Base-by-base conservation (phyloP, 1,140 invertebrate species). In the Bombus sibiricus region DNA sequence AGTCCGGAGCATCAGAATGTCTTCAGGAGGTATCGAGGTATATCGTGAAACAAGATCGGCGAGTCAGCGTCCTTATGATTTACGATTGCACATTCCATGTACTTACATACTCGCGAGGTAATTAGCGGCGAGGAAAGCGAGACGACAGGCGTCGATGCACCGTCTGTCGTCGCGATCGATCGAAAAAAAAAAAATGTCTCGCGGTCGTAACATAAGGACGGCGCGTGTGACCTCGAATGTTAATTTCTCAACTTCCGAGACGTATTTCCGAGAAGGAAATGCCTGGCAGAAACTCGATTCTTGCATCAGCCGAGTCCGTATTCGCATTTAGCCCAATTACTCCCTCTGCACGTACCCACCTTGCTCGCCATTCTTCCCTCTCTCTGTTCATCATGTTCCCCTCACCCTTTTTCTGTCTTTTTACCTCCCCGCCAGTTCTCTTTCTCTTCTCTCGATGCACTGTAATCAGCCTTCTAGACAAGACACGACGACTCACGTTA, bases 221-320 rank as follows among this genome's bases (percentile, higher is more conserved):
- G 53, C n/a, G 53, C 28, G 18, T 18, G 15, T 18, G n/a, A 73
- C 22, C 47, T 47, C 80, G 66, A 81, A 69, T 41, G 62, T 59
- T 57, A 47, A 82, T 75, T 57, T 68, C 53, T 47, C 22, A 2
- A 34, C 43, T 89, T 81, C 68, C 80, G 80, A 75, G 57, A 71
- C 47, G 73, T 41, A 32, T 71, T 53, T 83, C 81, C 74, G 53
- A 39, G 74, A 81, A 81, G 84, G 68, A 89, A 89, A 89, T 89
- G 84, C 72, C 34, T 28, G 62, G 10, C 81, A 57, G 69, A 76
- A 64, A 59, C 71, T 79, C 71, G 80, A 83, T 86, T 89, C 80
- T 89, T 89, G 88, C 88, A 83, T 89, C 88, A 89, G 88, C 81
- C 88, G n/a, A 28, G 32, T 43, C 62, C 78, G 64, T 81, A 89